Conservation (phyloP, 2,797 vertebrate species). For the Neosalanx taihuensis region DNA sequence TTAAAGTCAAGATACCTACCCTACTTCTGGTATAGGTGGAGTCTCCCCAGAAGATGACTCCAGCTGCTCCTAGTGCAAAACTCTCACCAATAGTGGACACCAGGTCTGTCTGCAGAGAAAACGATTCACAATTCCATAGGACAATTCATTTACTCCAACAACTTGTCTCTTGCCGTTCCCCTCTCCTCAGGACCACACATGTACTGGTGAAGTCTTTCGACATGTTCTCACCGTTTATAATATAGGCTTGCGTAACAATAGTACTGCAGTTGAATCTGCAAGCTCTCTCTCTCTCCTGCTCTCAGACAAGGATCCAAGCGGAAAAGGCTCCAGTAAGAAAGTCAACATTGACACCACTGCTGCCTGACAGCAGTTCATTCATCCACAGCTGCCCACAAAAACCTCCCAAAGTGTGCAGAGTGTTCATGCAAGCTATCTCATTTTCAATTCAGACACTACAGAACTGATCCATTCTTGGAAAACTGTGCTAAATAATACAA, state of each 20-base stretch:
- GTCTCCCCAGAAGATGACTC: slow-evolving; percentile 93
- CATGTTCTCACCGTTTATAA: no score
- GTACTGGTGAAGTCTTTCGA: no score
- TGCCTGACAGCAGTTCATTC: slow-evolving; percentile 22
- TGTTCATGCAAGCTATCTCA: neutral
- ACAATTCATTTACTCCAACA: slow-evolving; percentile 1
- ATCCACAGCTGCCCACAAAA: slow-evolving; percentile 13
- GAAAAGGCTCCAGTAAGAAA: slow-evolving; percentile 8
- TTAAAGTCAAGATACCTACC: slow-evolving; percentile 64
- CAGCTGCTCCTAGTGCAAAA: slow-evolving; percentile 88
- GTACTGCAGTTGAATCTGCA: neutral
- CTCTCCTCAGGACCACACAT: no score
- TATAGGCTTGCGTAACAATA: no score
- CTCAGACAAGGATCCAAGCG: slow-evolving; percentile 1
- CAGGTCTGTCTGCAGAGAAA: slow-evolving; percentile 72
- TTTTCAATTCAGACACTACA: neutral
- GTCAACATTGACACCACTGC: slow-evolving; percentile 12
- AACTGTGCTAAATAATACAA: neutral
- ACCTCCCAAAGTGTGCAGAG: neutral
- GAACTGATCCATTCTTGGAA: neutral
- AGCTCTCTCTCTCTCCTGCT: neutral
- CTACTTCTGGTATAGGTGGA: slow-evolving; percentile 77
- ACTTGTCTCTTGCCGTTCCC: no score
- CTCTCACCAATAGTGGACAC: slow-evolving; percentile 83
- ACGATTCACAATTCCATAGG: slow-evolving; percentile 29